These are phyloP conservation scores for Astreopora myriophthalma DNA, from an alignment of 64 coral and sea anemone genomes.

Conservation along the genomic window DNA sequence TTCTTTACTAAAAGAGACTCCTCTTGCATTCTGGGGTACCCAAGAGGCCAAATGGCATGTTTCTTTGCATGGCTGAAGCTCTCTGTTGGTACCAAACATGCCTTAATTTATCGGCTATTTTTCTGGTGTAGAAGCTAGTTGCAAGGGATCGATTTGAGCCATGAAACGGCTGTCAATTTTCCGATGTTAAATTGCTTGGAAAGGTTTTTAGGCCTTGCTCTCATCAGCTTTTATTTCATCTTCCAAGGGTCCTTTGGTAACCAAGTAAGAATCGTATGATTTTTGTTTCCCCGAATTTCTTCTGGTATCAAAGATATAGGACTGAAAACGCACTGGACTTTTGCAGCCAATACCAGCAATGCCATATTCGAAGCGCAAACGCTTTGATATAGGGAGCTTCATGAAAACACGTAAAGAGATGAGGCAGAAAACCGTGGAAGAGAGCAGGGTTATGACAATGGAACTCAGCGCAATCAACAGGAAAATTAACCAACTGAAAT, in stretches of 20 bases:
- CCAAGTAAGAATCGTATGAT: conserved; percentile 35
- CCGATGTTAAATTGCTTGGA: neutral
- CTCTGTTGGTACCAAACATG: neutral
- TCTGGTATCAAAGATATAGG: conserved; percentile 16
- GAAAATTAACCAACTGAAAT: neutral
- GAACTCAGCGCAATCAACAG: conserved; percentile 12
- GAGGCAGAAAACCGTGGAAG: neutral
- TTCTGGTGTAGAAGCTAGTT: neutral
- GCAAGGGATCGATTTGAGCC: neutral
- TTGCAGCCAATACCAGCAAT: neutral
- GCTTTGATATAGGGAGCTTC: neutral
- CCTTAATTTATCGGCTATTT: neutral
- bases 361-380: neutral
- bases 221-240: neutral
- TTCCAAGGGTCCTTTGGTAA: neutral
- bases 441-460: neutral
- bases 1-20: neutral
- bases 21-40: neutral
- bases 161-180: neutral
- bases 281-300: conserved; percentile 14
- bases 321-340: neutral
- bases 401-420: neutral
- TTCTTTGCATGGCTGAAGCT: neutral
- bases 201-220: neutral
- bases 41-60: neutral